Evolutionary conservation across 2,113 vertebrate genomes (phyloP).

Genomic region (Ramphastos sulfuratus): DNA sequence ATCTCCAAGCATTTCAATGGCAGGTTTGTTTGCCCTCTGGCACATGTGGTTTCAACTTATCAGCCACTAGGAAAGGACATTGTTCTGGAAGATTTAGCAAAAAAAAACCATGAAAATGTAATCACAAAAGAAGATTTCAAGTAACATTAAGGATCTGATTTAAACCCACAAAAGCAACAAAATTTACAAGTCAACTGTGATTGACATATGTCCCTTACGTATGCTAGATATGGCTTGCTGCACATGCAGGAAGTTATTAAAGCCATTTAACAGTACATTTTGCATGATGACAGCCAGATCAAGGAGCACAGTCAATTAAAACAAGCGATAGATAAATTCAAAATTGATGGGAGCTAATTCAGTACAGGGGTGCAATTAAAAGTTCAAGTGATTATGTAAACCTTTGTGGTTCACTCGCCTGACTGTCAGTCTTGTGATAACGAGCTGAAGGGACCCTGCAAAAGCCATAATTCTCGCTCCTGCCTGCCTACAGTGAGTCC

Average conservation of each 20-base stretch:
- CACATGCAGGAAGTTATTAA: slow-evolving; percentile 8
- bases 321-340: slow-evolving; percentile 17
- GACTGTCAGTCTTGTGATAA: neutral
- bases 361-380: slow-evolving; percentile 54
- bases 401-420: neutral
- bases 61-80: slow-evolving; percentile 48
- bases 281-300: slow-evolving; percentile 57
- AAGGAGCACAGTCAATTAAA: slow-evolving; percentile 55
- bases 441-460: neutral
- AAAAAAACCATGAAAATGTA: slow-evolving; percentile 43
- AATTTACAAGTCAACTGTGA: slow-evolving; percentile 42
- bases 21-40: slow-evolving; percentile 63
- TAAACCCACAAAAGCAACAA: slow-evolving; percentile 52
- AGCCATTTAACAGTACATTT: slow-evolving; percentile 45
- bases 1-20: slow-evolving; percentile 42
- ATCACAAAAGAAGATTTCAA: slow-evolving; percentile 52
- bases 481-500: neutral
- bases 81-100: slow-evolving; percentile 54
- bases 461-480: neutral
- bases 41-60: slow-evolving; percentile 52
- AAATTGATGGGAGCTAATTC: slow-evolving; percentile 57
- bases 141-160: slow-evolving; percentile 46
- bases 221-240: neutral
- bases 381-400: slow-evolving; percentile 10
- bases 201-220: slow-evolving; percentile 26